Evolutionary conservation across 2,113 vertebrate genomes (phyloP).

Genomic region (Laticauda colubrina): DNA sequence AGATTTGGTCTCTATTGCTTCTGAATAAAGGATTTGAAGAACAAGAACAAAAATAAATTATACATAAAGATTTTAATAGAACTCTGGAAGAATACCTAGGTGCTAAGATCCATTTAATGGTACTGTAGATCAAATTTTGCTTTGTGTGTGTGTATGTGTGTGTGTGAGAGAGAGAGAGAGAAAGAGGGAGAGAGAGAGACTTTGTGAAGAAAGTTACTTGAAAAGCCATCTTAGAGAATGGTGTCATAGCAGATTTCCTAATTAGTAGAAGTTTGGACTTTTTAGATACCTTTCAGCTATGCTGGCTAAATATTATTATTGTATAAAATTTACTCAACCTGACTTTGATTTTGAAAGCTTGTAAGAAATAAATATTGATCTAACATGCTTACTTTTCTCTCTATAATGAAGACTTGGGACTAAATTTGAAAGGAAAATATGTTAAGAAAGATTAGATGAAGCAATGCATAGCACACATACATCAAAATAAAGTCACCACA

Average conservation of each 20-base stretch:
- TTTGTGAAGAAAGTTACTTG: not conserved
- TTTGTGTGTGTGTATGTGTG: not conserved
- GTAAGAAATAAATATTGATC: not conserved
- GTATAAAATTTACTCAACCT: not conserved
- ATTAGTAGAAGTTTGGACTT: not conserved
- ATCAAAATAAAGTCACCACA: not conserved
- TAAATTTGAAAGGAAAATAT: not conserved
- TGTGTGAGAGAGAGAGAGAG: not conserved
- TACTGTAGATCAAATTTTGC: not conserved
- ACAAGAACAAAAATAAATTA: not conserved
- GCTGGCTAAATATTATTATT: not conserved
- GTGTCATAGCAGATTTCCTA: not conserved
- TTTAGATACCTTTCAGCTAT: not conserved
- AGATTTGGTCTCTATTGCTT: not conserved
- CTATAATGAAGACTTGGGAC: not conserved
- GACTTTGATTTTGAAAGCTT: not conserved
- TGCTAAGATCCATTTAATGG: not conserved
- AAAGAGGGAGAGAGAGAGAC: not conserved
- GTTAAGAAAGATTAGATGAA: not conserved
- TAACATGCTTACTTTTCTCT: not conserved
- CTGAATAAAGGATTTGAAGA: not conserved
- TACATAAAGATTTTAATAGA: not conserved
- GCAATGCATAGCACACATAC: not conserved
- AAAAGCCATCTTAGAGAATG: not conserved
- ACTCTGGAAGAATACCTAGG: not conserved